Base-by-base conservation (phyloP, 1,140 invertebrate species). In the Lasioglossum albipes region DNA sequence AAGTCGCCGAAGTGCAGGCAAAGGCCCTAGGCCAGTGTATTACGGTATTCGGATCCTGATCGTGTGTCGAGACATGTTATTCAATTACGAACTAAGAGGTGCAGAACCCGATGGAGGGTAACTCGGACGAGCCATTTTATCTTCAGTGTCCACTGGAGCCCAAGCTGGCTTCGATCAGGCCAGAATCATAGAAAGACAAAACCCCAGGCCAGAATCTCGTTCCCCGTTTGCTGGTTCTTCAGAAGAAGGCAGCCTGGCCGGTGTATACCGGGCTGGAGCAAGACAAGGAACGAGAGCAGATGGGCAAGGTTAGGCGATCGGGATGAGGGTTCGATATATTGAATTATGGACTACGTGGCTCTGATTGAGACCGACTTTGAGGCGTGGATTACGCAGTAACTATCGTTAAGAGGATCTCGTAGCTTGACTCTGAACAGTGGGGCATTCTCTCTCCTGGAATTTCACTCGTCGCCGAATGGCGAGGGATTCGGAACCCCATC, bases 81-180 rank as follows among this genome's bases (percentile, higher is more conserved):
- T 91, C 90, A 91, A 91, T 91, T 90, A 91, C 89, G 81, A 83
- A 69, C 84, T 91, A 91, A 91, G 89, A 90, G 89, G 85, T 83
- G 80, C 86, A 89, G 80, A 84, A 76, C 65, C 82, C 82, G 88
- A 88, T 78, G 74, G 86, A 88, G 85, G 84, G 83, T 84, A 86
- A 86, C 84, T 83, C 74, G 71, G 72, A 74, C 71, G 80, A 83
- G 80, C 72, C 84, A 83, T 78, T 70, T 80, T 84, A 85, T 88
- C 82, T 82, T 79, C 72, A 70, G 59, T 76, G 74, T 82, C 77
- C 77, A 79, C 76, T 62, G 65, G 31, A 52, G 79, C 79, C 68
- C 59, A 64, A 77, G 75, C 83, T 80, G 73, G 74, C 54, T 66
- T 81, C 70, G 82, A 71, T 83, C 76, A 76, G 57, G 67, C 81